These are phyloP conservation scores for Zapus hudsonius DNA, from an alignment of 2,113 vertebrate species.

Conservation along the genomic window DNA sequence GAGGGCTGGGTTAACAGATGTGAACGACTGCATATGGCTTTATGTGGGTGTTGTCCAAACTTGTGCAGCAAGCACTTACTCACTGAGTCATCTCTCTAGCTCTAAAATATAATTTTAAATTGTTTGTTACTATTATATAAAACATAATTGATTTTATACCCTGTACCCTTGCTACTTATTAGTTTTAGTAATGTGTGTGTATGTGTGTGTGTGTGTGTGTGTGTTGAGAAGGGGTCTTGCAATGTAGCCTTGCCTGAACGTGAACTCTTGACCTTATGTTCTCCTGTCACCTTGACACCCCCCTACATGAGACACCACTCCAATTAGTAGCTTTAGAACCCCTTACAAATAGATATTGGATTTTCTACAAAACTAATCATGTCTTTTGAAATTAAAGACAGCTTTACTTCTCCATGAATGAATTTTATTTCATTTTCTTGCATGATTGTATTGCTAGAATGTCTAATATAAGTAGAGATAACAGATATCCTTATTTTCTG, in stretches of 20 bases:
- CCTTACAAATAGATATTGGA: neutral
- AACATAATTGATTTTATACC: neutral
- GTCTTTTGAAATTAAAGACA: neutral
- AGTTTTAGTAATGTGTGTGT: neutral
- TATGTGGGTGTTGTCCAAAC: no score
- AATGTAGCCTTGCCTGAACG: neutral
- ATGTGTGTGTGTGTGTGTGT: neutral
- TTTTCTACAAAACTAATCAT: no score
- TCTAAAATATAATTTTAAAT: slow-evolving; percentile 8
- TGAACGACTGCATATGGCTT: no score
- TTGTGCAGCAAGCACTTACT: no score
- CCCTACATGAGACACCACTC: neutral
- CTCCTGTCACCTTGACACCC: neutral
- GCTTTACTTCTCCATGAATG: neutral
- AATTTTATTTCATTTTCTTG: no score
- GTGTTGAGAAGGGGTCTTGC: neutral
- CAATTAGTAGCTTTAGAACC: slow-evolving; percentile 21
- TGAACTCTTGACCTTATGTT: neutral
- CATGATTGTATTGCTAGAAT: no score
- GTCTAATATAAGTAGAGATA: no score
- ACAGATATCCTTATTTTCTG: no score
- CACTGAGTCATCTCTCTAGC: no score
- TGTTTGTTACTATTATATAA: neutral
- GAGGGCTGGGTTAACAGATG: no score
- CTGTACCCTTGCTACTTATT: neutral